Conservation (phyloP, 2,113 vertebrate species). For the Terrapene triunguis region DNA sequence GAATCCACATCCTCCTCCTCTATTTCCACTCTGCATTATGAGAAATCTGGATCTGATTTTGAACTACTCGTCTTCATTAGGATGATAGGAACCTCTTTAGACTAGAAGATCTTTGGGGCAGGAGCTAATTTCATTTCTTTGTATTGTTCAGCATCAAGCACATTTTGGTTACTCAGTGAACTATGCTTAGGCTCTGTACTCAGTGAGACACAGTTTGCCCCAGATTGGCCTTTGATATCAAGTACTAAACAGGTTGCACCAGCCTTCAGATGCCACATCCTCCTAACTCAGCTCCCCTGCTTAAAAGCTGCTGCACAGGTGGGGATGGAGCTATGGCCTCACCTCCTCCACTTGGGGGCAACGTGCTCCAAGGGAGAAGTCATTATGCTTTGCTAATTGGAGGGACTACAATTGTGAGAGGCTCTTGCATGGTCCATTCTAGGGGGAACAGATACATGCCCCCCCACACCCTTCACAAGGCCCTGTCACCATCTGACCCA, state of each 20-base stretch:
- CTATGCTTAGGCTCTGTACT: background rate
- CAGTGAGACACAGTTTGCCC: background rate
- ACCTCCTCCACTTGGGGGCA: background rate
- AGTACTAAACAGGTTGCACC: background rate
- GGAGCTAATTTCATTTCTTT: conserved; percentile 32
- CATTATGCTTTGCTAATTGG: background rate
- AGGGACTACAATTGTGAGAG: background rate
- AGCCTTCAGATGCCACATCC: background rate
- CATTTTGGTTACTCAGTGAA: conserved; percentile 43
- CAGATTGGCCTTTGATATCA: background rate
- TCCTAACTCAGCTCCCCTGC: background rate
- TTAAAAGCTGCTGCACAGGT: background rate
- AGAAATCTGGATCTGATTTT: background rate
- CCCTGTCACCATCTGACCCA: background rate
- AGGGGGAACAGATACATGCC: background rate
- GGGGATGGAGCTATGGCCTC: background rate
- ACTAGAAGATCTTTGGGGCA: background rate
- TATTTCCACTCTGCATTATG: background rate
- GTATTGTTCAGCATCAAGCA: conserved; percentile 55
- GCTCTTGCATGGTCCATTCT: background rate
- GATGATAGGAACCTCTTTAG: background rate
- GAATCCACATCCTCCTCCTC: background rate
- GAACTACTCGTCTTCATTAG: background rate
- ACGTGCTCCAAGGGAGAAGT: background rate
- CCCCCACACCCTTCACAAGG: background rate